Base-by-base conservation (phyloP, 2,797 vertebrate genomes). In the Tiaroga cobitis region DNA sequence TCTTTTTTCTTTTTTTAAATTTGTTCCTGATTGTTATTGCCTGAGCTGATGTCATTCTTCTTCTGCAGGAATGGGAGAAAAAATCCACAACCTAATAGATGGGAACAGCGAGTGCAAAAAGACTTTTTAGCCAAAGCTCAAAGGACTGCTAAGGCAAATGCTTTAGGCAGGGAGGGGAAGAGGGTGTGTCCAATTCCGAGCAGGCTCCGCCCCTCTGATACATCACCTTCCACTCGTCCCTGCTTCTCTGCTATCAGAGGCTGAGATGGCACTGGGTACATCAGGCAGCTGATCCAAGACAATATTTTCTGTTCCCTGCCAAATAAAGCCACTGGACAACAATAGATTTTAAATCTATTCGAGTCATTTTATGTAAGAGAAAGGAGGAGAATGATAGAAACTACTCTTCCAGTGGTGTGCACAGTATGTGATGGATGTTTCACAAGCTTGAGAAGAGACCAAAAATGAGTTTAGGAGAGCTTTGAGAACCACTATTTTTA, bases 61-160 rank as follows among this genome's bases (percentile, higher is more conserved):
- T 34, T 88, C 16, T 88, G 43, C 93, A 99, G 98, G 98, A 99
- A 92, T 99, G 98, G 98, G 98, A 99, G 94, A 99, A 98, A 91
- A 99, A 96, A 85, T 91, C 93, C 32, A 90, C 92, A 85, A 93
- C 89, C 87, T 96, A 95, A 87, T 46, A 84, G 67, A 29, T 2
- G 43, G 69, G 78, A 73, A 69, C 8, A 63, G 8, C 37, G 10
- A 34, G 29, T 19, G 16, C 41, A 78, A 78, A 80, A 81, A n/a
- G 49, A 73, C 70, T 80, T 82, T 82, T 59, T 26, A 67, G 74
- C 61, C 73, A 67, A 34, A 80, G 77, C 82, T 84, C 59, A 63
- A 82, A 39, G 21, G 78, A 88, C 84, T 84, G 76, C 54, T 26
- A 59, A 32, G 16, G 67, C 82, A 87, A 85, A 76, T 80, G 70